Conservation (phyloP, 2,888 invertebrate genomes). For the Thecocarcelia acutangulata region DNA sequence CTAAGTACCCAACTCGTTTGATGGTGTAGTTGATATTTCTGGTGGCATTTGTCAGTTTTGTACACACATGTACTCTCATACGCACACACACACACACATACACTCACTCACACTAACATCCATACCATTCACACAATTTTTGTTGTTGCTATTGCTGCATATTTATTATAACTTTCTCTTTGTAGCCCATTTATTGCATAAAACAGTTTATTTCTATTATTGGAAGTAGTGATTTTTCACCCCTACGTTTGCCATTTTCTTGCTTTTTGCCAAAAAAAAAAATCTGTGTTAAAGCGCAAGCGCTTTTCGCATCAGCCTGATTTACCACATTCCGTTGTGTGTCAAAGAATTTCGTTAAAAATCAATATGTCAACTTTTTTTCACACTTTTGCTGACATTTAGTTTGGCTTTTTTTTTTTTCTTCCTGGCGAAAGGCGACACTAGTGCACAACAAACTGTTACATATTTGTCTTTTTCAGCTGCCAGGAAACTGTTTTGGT, state of each 20-base stretch:
- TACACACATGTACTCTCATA: conserved; percentile 5
- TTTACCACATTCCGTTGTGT: background rate
- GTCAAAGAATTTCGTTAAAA: conserved; percentile 45
- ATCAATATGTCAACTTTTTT: conserved; percentile 41
- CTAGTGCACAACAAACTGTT: conserved; percentile 4
- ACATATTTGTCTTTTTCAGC: background rate
- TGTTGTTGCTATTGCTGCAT: conserved; percentile 10
- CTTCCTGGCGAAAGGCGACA: background rate
- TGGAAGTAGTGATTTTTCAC: conserved; percentile 47
- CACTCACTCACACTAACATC: background rate
- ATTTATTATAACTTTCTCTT: conserved; percentile 42
- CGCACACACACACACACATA: background rate
- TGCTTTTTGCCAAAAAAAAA: conserved; percentile 31
- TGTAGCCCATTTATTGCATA: conserved; percentile 33
- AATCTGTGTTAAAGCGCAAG: conserved; percentile 43
- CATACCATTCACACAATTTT: background rate
- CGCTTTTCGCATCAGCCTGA: conserved; percentile 15
- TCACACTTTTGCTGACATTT: background rate
- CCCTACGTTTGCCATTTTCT: conserved; percentile 7
- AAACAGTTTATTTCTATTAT: conserved; percentile 31
- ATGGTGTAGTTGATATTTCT: conserved; percentile 41
- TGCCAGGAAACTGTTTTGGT: too few species aligned
- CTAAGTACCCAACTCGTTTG: conserved; percentile 51
- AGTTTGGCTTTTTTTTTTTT: conserved; percentile 7
- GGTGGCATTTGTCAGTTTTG: conserved; percentile 23